Percentiles rank a stretch among this genome's conserved stretches.
Evolutionary conservation across 1,140 invertebrate genomes (phyloP).

Genomic region (Vanessa atalanta): DNA sequence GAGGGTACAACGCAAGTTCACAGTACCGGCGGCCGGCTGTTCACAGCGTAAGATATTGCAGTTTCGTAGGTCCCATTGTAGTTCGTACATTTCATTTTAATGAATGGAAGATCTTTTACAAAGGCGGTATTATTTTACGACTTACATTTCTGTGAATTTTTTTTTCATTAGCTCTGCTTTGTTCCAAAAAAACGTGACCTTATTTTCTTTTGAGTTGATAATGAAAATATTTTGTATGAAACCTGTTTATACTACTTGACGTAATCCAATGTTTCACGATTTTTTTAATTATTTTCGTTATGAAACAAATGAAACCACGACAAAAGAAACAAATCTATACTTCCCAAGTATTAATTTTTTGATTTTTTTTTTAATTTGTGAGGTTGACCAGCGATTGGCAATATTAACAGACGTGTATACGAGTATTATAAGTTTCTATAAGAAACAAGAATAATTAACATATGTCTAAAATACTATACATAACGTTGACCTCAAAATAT

Average conservation of each 20-base stretch:
- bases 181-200: conserved; percentile 42
- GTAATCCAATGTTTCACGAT: background rate
- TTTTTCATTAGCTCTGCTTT: conserved; percentile 42
- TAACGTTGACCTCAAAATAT: background rate
- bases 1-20: conserved; percentile 12
- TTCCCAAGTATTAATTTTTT: too few relatives aligned
- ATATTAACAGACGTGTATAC: too few relatives aligned
- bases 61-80: conserved; percentile 43
- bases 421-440: too few relatives aligned
- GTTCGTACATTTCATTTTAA: conserved; percentile 48
- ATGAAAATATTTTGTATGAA: conserved; percentile 29
- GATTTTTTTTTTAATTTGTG: too few relatives aligned
- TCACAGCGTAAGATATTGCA: conserved; percentile 40
- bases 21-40: conserved; percentile 14
- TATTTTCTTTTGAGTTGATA: conserved; percentile 33
- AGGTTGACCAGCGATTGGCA: too few relatives aligned
- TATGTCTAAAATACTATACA: background rate
- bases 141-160: conserved; percentile 40
- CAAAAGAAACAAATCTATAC: too few relatives aligned
- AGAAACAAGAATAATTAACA: too few relatives aligned
- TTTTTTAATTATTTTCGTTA: too few relatives aligned
- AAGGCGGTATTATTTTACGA: conserved; percentile 49
- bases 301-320: too few relatives aligned
- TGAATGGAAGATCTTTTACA: conserved; percentile 45
- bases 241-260: background rate